Percentiles rank a stretch among this genome's conserved stretches.
Evolutionary conservation across 2,888 invertebrate species (phyloP).

Genomic region (Himalopsyche kuldschensis): DNA sequence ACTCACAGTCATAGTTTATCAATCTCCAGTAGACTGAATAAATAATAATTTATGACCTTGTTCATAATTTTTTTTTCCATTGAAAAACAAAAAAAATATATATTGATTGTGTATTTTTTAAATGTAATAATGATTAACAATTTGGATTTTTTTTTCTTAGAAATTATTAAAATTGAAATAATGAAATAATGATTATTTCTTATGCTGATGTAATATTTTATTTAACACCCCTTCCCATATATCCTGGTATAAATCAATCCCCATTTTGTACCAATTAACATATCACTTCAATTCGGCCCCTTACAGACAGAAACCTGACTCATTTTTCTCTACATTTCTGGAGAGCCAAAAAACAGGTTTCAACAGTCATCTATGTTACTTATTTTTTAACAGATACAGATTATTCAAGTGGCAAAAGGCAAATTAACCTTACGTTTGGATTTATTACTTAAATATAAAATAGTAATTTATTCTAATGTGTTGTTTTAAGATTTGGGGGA

Average conservation of each 20-base stretch:
- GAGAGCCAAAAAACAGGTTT: too few species aligned
- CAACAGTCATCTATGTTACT: too few species aligned
- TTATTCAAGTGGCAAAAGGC: too few species aligned
- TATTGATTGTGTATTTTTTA: constrained; percentile 40
- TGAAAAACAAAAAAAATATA: constrained; percentile 37
- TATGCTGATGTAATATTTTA: constrained; percentile 32
- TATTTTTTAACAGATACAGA: too few species aligned
- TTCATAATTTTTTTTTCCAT: constrained; percentile 32
- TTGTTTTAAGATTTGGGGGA: too few species aligned
- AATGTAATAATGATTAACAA: constrained; percentile 36
- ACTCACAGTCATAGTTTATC: constrained; percentile 39
- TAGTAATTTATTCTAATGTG: too few species aligned
- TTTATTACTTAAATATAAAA: too few species aligned
- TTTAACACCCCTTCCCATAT: not conserved
- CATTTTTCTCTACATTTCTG: too few species aligned
- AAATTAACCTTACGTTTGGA: too few species aligned
- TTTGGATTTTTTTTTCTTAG: constrained; percentile 39
- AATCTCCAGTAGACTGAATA: constrained; percentile 40
- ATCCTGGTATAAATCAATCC: not conserved
- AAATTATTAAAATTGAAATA: constrained; percentile 38
- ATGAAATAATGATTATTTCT: constrained; percentile 39
- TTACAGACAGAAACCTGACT: too few species aligned
- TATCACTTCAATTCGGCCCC: too few species aligned
- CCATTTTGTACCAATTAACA: not conserved
- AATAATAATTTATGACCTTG: constrained; percentile 34